These are phyloP conservation scores for Aspiorhynchus laticeps DNA, from an alignment of 2,113 vertebrate genomes.

Conservation along the genomic window DNA sequence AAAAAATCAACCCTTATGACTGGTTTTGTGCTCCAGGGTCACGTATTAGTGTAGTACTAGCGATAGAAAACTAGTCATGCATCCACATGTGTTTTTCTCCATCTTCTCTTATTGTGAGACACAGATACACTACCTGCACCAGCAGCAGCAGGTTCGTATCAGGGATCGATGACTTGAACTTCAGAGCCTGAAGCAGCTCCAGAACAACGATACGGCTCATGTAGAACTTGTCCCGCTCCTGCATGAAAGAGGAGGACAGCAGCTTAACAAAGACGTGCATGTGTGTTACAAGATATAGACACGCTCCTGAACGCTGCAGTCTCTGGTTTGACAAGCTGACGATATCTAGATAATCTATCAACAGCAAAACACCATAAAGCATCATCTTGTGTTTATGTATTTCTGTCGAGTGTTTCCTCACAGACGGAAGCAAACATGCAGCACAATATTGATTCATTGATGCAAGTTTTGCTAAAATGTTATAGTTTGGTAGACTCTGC, in stretches of 20 bases:
- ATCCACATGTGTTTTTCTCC: neutral
- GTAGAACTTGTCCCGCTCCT: constrained; percentile 99
- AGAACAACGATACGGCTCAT: constrained; percentile 94
- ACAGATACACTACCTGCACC: constrained; percentile 84
- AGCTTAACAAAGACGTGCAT: neutral
- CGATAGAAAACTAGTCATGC: neutral
- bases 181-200: constrained; percentile 95
- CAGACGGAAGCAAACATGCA: neutral
- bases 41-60: neutral
- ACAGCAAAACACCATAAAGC: neutral
- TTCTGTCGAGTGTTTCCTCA: neutral
- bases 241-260: constrained; percentile 41
- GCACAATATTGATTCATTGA: too few species aligned
- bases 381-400: neutral
- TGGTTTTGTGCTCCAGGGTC: too few species aligned
- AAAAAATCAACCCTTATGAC: too few species aligned
- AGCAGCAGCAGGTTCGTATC: constrained; percentile 95
- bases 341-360: neutral
- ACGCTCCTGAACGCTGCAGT: neutral
- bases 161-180: constrained; percentile 94
- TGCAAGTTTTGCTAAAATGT: neutral
- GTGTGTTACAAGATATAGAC: neutral
- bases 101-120: neutral
- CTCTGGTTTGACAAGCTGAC: neutral
- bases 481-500: neutral